Evolutionary conservation across 2,113 vertebrate species (phyloP).

Genomic region (Lipotes vexillifer): DNA sequence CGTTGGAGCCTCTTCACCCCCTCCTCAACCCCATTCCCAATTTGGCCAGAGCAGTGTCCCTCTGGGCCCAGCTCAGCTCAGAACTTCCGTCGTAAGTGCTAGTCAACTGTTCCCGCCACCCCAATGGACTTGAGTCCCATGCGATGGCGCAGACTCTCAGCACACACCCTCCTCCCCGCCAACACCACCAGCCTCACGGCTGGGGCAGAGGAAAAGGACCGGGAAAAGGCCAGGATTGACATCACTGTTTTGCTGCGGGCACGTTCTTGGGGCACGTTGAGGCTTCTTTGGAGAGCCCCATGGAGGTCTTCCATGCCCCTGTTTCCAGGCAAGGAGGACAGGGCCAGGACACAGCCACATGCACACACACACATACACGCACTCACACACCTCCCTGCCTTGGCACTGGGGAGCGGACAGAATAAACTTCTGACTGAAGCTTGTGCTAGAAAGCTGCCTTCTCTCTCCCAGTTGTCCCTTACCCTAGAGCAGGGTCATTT

Average conservation of each 20-base stretch:
- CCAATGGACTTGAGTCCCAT: background rate
- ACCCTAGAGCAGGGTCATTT: background rate
- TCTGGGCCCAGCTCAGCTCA: rapidly evolving
- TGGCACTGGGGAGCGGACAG: background rate
- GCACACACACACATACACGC: background rate
- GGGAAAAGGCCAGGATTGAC: rapidly evolving
- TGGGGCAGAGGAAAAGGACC: background rate
- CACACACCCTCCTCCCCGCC: background rate
- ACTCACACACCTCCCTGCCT: background rate
- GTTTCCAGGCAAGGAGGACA: background rate
- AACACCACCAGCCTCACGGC: rapidly evolving
- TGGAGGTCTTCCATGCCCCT: background rate
- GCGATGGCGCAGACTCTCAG: background rate
- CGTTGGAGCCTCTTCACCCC: rapidly evolving
- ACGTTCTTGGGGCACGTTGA: rapidly evolving
- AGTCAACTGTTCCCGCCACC: rapidly evolving
- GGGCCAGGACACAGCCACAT: background rate
- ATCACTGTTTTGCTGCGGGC: rapidly evolving
- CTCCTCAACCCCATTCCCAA: background rate
- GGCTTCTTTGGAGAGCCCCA: background rate
- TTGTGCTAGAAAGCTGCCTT: background rate
- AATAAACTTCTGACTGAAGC: background rate
- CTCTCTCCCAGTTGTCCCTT: background rate
- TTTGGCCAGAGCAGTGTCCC: rapidly evolving
- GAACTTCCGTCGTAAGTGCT: rapidly evolving